Conservation (phyloP, 2,888 invertebrate species). For the Pilophorus perplexus region DNA sequence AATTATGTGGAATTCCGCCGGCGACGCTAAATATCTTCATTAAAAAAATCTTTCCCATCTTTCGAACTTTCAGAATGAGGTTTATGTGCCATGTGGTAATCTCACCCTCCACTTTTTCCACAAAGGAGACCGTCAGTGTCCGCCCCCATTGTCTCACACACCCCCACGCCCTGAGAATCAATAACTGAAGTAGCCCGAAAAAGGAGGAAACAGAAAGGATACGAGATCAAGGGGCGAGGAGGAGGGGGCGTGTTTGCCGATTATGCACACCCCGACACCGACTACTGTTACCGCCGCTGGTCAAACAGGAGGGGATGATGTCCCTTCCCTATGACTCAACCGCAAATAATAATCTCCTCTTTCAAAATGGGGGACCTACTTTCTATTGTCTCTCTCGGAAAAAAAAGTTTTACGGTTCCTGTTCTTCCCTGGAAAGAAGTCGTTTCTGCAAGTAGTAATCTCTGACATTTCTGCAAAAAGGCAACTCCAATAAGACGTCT, state of each 20-base stretch:
- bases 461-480: too few relatives aligned
- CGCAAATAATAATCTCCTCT: slow-evolving; percentile 39
- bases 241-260: slow-evolving; percentile 40
- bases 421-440: too few relatives aligned
- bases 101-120: slow-evolving; percentile 9
- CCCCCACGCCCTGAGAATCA: slow-evolving; percentile 23
- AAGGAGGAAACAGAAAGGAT: slow-evolving; percentile 14
- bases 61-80: too few relatives aligned
- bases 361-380: slow-evolving; percentile 38
- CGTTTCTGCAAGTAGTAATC: too few relatives aligned
- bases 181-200: slow-evolving; percentile 32
- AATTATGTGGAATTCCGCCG: too few relatives aligned
- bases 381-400: slow-evolving; percentile 9
- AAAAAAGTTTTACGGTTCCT: too few relatives aligned
- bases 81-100: slow-evolving; percentile 32
- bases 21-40: too few relatives aligned
- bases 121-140: neutral
- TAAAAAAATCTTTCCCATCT: too few relatives aligned
- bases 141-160: slow-evolving; percentile 17
- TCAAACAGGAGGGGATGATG: slow-evolving; percentile 36
- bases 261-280: slow-evolving; percentile 40
- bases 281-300: slow-evolving; percentile 43
- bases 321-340: slow-evolving; percentile 37
- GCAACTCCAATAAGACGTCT: too few relatives aligned
- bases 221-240: slow-evolving; percentile 1